phyloP scores from a whole-genome alignment of 2,113 vertebrate species.

The Columba janthina region DNA sequence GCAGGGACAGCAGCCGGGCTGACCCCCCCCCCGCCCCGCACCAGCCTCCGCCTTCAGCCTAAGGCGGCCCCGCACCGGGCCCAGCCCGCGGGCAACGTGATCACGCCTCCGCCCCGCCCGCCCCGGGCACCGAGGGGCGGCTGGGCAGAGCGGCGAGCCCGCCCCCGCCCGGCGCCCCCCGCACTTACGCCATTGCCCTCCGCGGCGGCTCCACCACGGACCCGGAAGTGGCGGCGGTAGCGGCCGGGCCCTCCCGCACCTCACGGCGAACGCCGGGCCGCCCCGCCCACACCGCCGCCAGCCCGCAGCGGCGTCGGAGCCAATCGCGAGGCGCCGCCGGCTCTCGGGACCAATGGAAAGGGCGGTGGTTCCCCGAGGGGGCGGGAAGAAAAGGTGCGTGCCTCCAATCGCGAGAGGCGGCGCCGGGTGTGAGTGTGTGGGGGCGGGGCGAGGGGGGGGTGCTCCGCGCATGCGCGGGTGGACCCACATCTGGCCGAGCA shows the following conservation, averaged over 20 bases:
- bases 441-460: too few species aligned
- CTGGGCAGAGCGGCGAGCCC: too few species aligned
- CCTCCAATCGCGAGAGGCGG: background rate
- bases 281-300: background rate
- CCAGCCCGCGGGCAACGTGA: background rate
- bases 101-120: background rate
- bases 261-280: background rate
- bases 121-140: too few species aligned
- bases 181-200: conserved; percentile 57
- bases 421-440: too few species aligned
- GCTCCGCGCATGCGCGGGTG: background rate
- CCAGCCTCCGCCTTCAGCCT: background rate
- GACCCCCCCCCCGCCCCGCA: background rate
- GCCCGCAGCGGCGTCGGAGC: background rate
- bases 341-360: background rate
- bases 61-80: background rate
- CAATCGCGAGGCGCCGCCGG: background rate
- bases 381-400: background rate
- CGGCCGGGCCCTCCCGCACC: background rate
- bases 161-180: background rate
- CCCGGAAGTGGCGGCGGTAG: background rate
- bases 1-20: background rate
- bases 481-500: background rate
- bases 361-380: background rate
- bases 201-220: background rate